phyloP scores from a whole-genome alignment of 2,113 vertebrate genomes.

The Phalacrocorax pelagicus region DNA sequence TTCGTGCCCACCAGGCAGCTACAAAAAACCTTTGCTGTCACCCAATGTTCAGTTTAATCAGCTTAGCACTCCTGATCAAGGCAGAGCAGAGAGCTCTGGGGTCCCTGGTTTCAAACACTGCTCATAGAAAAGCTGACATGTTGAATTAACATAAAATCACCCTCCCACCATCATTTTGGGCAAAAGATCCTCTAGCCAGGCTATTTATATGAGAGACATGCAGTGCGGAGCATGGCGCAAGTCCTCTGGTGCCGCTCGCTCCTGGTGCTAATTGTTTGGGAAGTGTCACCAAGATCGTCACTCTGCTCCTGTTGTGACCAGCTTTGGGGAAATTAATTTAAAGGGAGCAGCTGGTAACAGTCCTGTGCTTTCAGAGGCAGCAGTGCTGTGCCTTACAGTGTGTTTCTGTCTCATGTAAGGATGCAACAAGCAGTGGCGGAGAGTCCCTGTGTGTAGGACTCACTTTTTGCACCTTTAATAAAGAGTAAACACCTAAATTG shows the following conservation, averaged over 20 bases:
- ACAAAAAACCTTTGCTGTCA: not conserved
- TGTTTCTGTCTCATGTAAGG: not conserved
- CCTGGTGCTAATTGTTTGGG: constrained; percentile 20
- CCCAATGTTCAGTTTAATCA: not conserved
- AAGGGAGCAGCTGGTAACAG: constrained; percentile 58
- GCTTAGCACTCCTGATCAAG: not conserved
- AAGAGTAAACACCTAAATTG: not conserved
- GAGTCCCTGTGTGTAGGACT: not conserved
- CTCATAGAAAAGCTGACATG: constrained; percentile 57
- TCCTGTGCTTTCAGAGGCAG: not conserved
- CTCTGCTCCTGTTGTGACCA: not conserved
- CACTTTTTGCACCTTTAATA: not conserved
- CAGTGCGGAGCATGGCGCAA: not conserved
- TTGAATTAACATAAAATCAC: constrained; percentile 64
- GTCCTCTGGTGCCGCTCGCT: not conserved
- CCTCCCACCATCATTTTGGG: constrained; percentile 33
- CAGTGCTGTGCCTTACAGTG: not conserved
- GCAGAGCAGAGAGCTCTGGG: not conserved
- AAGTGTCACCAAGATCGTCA: not conserved
- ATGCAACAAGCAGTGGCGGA: not conserved
- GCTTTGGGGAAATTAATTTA: constrained; percentile 39
- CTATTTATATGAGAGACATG: constrained; percentile 7
- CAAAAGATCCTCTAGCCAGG: not conserved
- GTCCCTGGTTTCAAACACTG: constrained; percentile 45
- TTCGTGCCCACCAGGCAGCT: not conserved